Evolutionary conservation across 2,113 vertebrate genomes (phyloP).

Genomic region (Callorhinus ursinus): DNA sequence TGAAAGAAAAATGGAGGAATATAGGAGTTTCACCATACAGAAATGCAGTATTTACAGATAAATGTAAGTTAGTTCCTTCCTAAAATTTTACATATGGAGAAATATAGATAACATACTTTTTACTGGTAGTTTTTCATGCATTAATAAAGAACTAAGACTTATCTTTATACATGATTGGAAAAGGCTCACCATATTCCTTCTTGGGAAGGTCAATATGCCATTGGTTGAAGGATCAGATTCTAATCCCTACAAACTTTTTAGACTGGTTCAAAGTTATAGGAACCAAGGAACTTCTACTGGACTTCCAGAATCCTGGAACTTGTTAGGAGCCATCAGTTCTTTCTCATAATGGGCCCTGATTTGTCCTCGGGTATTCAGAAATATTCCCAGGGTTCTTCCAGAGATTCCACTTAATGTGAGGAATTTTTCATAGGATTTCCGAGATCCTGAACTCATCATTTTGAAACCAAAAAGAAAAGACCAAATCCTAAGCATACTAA

Average conservation of each 20-base stretch:
- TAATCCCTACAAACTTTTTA: background rate
- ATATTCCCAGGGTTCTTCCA: background rate
- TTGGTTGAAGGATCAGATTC: background rate
- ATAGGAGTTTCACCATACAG: background rate
- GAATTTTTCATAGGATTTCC: background rate
- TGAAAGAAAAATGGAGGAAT: background rate
- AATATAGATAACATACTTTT: background rate
- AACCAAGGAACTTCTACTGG: background rate
- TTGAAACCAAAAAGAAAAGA: background rate
- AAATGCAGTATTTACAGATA: background rate
- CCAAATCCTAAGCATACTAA: background rate
- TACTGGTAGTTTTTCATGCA: background rate
- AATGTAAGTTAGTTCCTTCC: background rate
- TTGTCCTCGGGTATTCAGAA: background rate
- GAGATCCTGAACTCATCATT: background rate
- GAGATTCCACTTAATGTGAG: background rate
- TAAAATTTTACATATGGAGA: background rate
- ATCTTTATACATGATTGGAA: background rate
- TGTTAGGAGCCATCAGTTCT: background rate
- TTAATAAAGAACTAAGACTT: background rate
- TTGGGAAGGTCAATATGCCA: background rate
- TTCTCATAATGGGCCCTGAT: background rate
- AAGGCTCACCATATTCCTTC: background rate
- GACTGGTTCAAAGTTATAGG: background rate
- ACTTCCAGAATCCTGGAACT: background rate